These are phyloP conservation scores for Spondyliosoma cantharus DNA, from an alignment of 2,797 vertebrate species.

Conservation along the genomic window DNA sequence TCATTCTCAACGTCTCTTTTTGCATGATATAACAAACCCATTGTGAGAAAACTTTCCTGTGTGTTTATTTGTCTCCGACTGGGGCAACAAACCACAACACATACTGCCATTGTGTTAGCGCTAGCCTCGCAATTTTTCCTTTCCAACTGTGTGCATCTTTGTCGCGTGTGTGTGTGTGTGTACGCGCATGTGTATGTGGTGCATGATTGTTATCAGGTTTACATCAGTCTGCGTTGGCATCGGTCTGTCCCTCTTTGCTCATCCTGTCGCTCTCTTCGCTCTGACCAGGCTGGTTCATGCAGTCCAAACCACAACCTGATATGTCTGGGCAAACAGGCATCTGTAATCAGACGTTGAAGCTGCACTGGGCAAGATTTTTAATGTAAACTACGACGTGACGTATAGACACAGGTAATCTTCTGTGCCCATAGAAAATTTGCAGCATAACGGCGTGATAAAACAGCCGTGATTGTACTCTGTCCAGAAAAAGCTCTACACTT, in stretches of 20 bases:
- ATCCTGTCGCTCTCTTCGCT: slow-evolving; percentile 21
- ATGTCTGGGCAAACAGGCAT: slow-evolving; percentile 1
- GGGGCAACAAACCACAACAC: slow-evolving; percentile 25
- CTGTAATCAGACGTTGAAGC: background rate
- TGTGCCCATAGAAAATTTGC: background rate
- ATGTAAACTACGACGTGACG: background rate
- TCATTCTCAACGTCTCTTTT: background rate
- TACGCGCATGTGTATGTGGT: background rate
- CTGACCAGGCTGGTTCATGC: slow-evolving; percentile 17
- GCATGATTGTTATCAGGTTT: slow-evolving; percentile 1
- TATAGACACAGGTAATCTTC: background rate
- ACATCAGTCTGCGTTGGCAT: slow-evolving; percentile 1
- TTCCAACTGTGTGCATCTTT: slow-evolving; percentile 10
- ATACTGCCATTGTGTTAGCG: background rate
- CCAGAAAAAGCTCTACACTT: background rate
- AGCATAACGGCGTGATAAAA: background rate
- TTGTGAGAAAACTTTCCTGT: slow-evolving; percentile 6
- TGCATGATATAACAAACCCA: background rate
- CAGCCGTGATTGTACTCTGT: background rate
- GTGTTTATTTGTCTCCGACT: slow-evolving; percentile 8
- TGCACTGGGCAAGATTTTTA: background rate
- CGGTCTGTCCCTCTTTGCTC: slow-evolving; percentile 39
- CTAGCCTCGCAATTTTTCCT: slow-evolving; percentile 1
- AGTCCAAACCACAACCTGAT: slow-evolving; percentile 54
- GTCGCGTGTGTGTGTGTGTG: slow-evolving; percentile 14